A percentile compares a stretch with the other conserved stretches of the same genome.
phyloP scores from a whole-genome alignment of 1,140 invertebrate species.

The Yoshiicerus persimilis region DNA sequence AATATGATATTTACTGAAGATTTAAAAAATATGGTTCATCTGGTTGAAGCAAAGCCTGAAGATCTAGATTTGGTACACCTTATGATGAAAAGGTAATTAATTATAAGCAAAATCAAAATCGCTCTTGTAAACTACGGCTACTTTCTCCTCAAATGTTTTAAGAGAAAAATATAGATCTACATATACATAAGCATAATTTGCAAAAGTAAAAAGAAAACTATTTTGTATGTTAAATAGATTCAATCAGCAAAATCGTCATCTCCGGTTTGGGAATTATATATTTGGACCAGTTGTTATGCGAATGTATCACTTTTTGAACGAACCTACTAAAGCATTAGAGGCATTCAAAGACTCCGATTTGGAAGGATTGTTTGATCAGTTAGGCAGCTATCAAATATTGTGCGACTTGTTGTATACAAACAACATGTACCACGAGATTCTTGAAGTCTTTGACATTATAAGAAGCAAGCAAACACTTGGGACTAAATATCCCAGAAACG shows the following conservation, averaged over 20 bases:
- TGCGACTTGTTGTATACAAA: conserved; percentile 72
- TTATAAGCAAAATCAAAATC: neutral
- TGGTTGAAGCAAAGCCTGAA: conserved; percentile 61
- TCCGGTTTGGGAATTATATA: conserved; percentile 73
- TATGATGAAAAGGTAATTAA: conserved; percentile 67
- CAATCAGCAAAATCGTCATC: conserved; percentile 68
- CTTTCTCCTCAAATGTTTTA: no score
- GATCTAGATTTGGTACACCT: conserved; percentile 66
- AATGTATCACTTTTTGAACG: conserved; percentile 69
- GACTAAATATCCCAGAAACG: conserved; percentile 67
- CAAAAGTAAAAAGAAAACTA: no score
- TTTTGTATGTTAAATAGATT: conserved; percentile 60
- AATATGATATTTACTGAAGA: conserved; percentile 81
- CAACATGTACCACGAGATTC: conserved; percentile 67
- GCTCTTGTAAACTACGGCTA: neutral
- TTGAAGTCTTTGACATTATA: conserved; percentile 62
- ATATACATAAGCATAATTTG: neutral
- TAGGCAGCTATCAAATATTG: conserved; percentile 67
- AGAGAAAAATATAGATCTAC: no score
- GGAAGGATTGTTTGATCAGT: conserved; percentile 69
- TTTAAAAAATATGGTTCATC: conserved; percentile 76
- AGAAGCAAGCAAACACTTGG: conserved; percentile 61
- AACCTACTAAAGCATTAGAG: conserved; percentile 66
- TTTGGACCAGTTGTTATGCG: conserved; percentile 85
- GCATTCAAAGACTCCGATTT: conserved; percentile 65